phyloP scores from a whole-genome alignment of 2,113 vertebrate genomes.

The Pelvicachromis taeniatus region DNA sequence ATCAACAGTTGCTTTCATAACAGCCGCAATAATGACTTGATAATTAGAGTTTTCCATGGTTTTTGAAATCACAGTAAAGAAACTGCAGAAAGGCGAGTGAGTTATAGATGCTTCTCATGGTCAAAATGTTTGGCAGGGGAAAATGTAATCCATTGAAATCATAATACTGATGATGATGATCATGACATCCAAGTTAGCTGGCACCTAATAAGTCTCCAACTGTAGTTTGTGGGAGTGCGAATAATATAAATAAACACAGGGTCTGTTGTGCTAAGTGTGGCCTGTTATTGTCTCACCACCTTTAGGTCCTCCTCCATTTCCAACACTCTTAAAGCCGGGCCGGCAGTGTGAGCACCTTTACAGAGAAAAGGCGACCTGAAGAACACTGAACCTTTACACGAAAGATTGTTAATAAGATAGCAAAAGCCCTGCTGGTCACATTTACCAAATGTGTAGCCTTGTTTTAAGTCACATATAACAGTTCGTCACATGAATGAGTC shows the following conservation, averaged over 20 bases:
- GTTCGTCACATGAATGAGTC: slow-evolving; percentile 15
- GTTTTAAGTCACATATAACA: not conserved
- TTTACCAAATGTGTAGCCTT: not conserved
- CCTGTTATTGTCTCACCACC: slow-evolving; percentile 47
- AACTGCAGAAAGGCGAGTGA: not conserved
- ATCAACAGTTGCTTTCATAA: not conserved
- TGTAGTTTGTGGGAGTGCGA: slow-evolving; percentile 64
- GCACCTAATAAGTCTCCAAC: slow-evolving; percentile 42
- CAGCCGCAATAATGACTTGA: not conserved
- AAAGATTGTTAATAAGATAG: not conserved
- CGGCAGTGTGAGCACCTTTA: slow-evolving; percentile 5
- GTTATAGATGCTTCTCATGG: not conserved
- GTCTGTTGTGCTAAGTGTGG: slow-evolving; percentile 22
- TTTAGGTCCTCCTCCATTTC: slow-evolving; percentile 39
- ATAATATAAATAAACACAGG: slow-evolving; percentile 54
- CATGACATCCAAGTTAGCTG: slow-evolving; percentile 9
- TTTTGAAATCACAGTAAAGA: not conserved
- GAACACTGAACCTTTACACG: not conserved
- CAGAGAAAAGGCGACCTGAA: not conserved
- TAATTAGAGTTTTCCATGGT: not conserved
- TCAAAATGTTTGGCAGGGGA: not conserved
- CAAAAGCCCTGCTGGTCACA: not conserved
- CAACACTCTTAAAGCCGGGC: not conserved
- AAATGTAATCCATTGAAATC: not conserved
- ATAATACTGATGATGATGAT: not conserved